Evolutionary conservation across 2,797 vertebrate species (phyloP).

Genomic region (Sparidentex hasta): DNA sequence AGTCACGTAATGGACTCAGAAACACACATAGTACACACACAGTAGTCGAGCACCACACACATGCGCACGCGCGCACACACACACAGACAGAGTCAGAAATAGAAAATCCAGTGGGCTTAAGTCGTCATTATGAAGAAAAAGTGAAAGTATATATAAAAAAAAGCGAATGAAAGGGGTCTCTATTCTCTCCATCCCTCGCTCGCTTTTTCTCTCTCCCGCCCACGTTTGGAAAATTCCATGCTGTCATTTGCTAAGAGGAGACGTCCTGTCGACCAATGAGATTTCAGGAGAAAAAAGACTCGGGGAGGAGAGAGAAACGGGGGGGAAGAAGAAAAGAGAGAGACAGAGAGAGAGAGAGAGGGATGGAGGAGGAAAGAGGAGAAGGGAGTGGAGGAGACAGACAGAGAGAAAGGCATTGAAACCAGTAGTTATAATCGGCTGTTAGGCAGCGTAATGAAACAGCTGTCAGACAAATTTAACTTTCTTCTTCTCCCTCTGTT

Average conservation of each 20-base stretch:
- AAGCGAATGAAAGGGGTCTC: conserved; percentile 81
- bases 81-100: conserved; percentile 66
- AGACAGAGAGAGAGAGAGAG: not conserved
- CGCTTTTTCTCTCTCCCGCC: conserved; percentile 76
- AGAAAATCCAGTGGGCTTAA: conserved; percentile 83
- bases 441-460: conserved; percentile 76
- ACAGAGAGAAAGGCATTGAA: conserved; percentile 51
- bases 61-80: conserved; percentile 33
- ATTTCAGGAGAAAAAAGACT: conserved; percentile 34
- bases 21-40: conserved; percentile 35
- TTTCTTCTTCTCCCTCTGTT: conserved; percentile 49
- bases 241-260: conserved; percentile 84
- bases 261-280: conserved; percentile 82
- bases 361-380: conserved; percentile 57
- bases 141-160: conserved; percentile 74
- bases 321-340: conserved; percentile 23
- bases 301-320: conserved; percentile 41
- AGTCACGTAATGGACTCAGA: conserved; percentile 72
- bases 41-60: conserved; percentile 31
- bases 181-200: conserved; percentile 78
- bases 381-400: conserved; percentile 56
- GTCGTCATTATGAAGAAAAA: conserved; percentile 82
- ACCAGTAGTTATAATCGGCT: conserved; percentile 66
- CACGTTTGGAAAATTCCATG: conserved; percentile 89
- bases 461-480: conserved; percentile 86